phyloP scores from a whole-genome alignment of 2,113 vertebrate genomes.

The Mohoua ochrocephala region DNA sequence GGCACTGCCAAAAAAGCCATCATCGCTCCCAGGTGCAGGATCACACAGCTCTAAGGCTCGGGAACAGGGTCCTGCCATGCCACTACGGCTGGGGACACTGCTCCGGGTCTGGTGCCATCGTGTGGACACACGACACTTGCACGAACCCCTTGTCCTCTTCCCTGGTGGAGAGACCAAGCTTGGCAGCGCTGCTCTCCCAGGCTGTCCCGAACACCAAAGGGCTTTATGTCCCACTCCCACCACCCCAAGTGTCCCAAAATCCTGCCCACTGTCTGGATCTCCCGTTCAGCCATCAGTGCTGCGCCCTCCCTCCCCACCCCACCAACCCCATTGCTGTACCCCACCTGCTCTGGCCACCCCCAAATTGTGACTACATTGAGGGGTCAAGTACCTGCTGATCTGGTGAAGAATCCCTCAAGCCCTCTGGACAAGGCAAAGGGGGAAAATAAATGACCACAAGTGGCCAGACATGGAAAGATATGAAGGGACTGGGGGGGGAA shows the following conservation, averaged over 20 bases:
- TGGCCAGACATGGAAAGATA: neutral
- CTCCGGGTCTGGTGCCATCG: conserved; percentile 31
- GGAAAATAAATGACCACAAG: neutral
- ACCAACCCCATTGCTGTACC: neutral
- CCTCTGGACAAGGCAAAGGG: neutral
- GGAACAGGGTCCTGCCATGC: neutral
- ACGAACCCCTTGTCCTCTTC: neutral
- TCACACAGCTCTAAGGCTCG: neutral
- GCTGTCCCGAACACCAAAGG: neutral
- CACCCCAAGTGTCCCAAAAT: neutral
- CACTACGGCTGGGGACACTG: neutral
- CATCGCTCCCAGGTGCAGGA: neutral
- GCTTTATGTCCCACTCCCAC: neutral
- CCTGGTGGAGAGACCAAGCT: accelerated
- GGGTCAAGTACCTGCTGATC: neutral
- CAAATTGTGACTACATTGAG: neutral
- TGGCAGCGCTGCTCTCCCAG: neutral
- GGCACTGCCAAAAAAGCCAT: neutral
- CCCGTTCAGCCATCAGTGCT: neutral
- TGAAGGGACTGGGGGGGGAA: neutral
- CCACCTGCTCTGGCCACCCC: neutral
- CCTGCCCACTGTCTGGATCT: neutral
- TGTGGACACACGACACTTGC: neutral
- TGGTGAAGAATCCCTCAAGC: neutral
- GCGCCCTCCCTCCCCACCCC: accelerated